phyloP scores from a whole-genome alignment of 2,888 invertebrate species.

The Lottia scabra region DNA sequence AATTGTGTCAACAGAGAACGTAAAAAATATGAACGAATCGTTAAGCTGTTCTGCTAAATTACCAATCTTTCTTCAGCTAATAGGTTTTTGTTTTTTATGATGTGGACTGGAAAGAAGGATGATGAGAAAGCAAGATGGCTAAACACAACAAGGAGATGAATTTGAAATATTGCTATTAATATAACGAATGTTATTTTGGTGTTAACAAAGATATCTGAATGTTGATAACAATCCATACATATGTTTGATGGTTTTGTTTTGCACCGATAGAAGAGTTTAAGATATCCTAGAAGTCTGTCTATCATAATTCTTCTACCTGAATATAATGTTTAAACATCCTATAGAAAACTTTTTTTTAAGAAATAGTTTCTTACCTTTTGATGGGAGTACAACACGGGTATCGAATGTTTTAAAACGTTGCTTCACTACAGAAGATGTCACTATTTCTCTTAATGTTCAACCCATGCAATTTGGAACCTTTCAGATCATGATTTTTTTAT shows the following conservation, averaged over 20 bases:
- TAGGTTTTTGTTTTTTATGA: neutral
- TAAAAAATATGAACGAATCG: conserved; percentile 4
- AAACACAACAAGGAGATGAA: neutral
- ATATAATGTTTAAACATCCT: too few relatives aligned
- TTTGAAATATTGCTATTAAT: neutral
- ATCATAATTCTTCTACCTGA: too few relatives aligned
- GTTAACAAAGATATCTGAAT: neutral
- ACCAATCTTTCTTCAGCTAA: neutral
- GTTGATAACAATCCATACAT: neutral
- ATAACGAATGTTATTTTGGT: neutral
- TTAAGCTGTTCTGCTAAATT: neutral
- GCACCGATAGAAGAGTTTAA: neutral
- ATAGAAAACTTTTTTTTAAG: too few relatives aligned
- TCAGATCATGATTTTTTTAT: too few relatives aligned
- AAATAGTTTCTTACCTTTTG: too few relatives aligned
- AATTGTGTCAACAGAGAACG: conserved; percentile 3
- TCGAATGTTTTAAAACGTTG: too few relatives aligned
- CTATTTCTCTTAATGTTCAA: too few relatives aligned
- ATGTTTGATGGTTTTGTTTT: neutral
- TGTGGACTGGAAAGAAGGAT: neutral
- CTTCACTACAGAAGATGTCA: too few relatives aligned
- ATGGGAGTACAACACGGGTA: too few relatives aligned
- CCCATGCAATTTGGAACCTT: too few relatives aligned
- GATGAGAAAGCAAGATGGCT: neutral
- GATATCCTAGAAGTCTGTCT: neutral